phyloP scores from a whole-genome alignment of 2,113 vertebrate species.

The Cranoglanis bouderius region DNA sequence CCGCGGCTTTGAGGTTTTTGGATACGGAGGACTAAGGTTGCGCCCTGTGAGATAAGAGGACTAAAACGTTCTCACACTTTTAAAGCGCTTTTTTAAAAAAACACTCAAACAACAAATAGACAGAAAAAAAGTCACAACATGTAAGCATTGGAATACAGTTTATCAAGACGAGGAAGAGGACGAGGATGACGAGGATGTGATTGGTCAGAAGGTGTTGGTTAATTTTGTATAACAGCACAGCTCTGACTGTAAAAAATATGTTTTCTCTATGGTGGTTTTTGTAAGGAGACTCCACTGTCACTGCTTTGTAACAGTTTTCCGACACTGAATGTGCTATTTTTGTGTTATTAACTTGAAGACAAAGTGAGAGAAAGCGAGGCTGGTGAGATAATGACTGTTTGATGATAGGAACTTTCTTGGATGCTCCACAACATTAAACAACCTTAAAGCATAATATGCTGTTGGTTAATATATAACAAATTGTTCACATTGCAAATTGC shows the following conservation, averaged over 20 bases:
- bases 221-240: neutral
- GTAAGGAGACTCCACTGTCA: neutral
- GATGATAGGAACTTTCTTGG: neutral
- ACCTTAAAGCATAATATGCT: neutral
- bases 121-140: neutral
- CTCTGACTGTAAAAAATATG: neutral
- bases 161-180: too few relatives aligned
- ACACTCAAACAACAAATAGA: too few relatives aligned
- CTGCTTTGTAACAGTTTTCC: neutral
- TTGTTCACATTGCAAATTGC: neutral
- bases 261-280: neutral
- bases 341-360: neutral
- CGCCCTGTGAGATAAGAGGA: slow-evolving; percentile 34
- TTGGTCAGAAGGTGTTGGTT: neutral
- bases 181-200: neutral
- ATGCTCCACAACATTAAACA: neutral
- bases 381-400: neutral
- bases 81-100: neutral
- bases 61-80: slow-evolving; percentile 32
- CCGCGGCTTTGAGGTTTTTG: slow-evolving; percentile 16
- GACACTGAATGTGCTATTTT: neutral
- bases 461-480: neutral
- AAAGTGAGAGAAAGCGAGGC: neutral
- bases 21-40: slow-evolving; percentile 39
- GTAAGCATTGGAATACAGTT: neutral